Base-by-base conservation (phyloP, 2,797 vertebrate genomes). In the Sciurus vulgaris region DNA sequence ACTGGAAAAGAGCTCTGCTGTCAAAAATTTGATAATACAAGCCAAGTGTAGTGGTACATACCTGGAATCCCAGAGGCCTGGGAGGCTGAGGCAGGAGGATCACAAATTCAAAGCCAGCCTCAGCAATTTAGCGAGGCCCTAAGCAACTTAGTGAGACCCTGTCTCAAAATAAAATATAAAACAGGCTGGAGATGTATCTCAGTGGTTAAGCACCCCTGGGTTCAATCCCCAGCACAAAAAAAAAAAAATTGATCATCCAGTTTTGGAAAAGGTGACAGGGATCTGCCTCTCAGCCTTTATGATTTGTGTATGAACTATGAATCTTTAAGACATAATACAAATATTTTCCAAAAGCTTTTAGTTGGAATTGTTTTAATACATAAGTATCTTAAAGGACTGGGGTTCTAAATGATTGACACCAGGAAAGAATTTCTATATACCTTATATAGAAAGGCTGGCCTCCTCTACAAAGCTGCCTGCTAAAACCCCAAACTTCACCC, bases 31-130 rank as follows among this genome's bases (percentile, higher is more conserved):
- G 5, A 76, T 20, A 17, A 28, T 6, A 0, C 14, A 81, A 56
- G 6, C 20, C 54, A 56, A 18, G 18, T 7, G 20, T 18, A 3
- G 54, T 22, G 20, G 7, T 0, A 2, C 20, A 6, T 6, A 5
- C 54, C 54, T 22, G 54, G 20, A 56, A 22, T 20, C 54, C 20
- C 20, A 22, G 54, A 56, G 7, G 54, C 54, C 20, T 1, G 20
- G 20, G 54, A 56, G 54, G 54, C 54, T 22, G 54, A 56, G 18
- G 54, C 54, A 56, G 54, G 54, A 56, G 54, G 54, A 20, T 22
- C 54, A 7, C 54, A 56, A 56, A 18, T 56, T 56, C 54, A 56
- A 56, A 56, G 15, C 54, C 7, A 56, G 54, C 54, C 54, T 56
- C 54, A 56, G 54, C 20, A 3, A 56, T 56, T 56, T 7, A 22